These are phyloP conservation scores for Petrocephalus schoutedeni DNA, from an alignment of 2,797 vertebrate genomes.

Conservation along the genomic window DNA sequence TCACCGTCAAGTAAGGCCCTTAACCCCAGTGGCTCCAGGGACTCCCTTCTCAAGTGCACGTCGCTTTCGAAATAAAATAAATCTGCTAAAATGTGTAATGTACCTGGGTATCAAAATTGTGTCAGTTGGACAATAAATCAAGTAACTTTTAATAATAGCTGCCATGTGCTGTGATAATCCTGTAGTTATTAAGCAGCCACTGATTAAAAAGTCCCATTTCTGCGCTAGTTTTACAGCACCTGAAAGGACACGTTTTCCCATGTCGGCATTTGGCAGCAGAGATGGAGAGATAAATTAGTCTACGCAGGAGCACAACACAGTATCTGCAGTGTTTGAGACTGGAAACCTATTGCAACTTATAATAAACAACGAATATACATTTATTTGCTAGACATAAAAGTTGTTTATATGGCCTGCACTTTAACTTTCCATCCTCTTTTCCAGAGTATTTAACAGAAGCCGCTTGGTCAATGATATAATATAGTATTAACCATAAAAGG, in stretches of 20 bases:
- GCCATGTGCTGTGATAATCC: neutral
- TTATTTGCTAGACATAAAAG: neutral
- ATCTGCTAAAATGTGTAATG: neutral
- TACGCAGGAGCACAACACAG: neutral
- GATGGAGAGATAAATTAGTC: neutral
- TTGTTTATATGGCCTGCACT: neutral
- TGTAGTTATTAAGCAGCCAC: neutral
- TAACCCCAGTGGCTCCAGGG: neutral
- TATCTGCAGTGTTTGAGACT: neutral
- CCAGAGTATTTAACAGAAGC: neutral
- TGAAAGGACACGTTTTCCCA: neutral
- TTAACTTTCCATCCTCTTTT: neutral
- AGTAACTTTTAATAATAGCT: neutral
- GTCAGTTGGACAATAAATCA: neutral
- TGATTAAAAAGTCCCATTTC: neutral
- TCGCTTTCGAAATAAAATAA: neutral
- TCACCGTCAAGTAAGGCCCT: neutral
- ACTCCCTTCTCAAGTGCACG: neutral
- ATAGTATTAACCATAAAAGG: neutral
- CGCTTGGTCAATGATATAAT: neutral
- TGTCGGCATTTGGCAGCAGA: neutral
- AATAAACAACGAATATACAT: neutral
- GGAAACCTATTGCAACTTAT: neutral
- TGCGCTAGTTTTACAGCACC: neutral
- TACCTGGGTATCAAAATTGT: neutral